A percentile compares a stretch with the other conserved stretches of the same genome.
These are phyloP conservation scores for Dichetophora obliterata DNA, from an alignment of 2,888 invertebrate species.

Conservation along the genomic window DNA sequence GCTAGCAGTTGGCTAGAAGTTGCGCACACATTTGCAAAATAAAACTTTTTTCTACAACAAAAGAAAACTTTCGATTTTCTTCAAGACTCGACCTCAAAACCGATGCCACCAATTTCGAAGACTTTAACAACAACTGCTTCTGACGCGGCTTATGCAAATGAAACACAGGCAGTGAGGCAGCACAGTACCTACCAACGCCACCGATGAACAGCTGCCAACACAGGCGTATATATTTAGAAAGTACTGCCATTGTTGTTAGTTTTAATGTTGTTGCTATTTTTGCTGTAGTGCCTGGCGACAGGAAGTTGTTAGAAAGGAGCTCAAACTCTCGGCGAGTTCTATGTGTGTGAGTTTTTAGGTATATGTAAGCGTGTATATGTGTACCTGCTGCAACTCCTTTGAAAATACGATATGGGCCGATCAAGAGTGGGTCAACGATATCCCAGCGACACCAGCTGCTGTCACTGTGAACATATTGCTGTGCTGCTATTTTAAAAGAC, in stretches of 20 bases:
- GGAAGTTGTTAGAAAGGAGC: conserved; percentile 33
- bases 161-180: conserved; percentile 3
- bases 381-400: not conserved
- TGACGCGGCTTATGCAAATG: conserved; percentile 21
- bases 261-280: not conserved
- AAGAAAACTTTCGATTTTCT: conserved; percentile 16
- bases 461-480: not conserved
- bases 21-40: not conserved
- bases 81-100: not conserved
- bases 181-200: not conserved
- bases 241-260: no score
- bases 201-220: conserved; percentile 3
- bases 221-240: not conserved
- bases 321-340: not conserved
- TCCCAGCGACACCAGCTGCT: not conserved
- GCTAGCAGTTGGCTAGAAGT: no score
- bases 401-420: conserved; percentile 11
- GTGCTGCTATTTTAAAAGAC: not conserved
- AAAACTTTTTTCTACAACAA: not conserved
- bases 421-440: conserved; percentile 28
- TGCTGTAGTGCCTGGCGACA: conserved; percentile 1
- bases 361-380: not conserved
- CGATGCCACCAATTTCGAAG: not conserved
- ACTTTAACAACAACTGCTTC: not conserved
- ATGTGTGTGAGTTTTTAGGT: no score